A percentile compares a stretch with the other conserved stretches of the same genome.
Conservation (phyloP, 1,140 invertebrate genomes). For the Riptortus pedestris region DNA sequence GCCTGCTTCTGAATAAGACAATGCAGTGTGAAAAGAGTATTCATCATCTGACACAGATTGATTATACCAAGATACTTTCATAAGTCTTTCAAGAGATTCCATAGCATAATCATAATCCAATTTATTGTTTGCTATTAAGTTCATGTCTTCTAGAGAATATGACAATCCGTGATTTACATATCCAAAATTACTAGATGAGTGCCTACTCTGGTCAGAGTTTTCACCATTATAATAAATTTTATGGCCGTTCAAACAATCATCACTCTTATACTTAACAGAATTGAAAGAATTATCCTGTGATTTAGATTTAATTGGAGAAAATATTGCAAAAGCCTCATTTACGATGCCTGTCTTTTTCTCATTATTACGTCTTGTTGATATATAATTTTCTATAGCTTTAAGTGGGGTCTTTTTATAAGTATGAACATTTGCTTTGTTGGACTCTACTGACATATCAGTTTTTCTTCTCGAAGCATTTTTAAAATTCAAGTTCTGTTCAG, state of each 20-base stretch:
- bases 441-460: not conserved
- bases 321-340: not conserved
- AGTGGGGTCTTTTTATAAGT: not conserved
- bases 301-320: not conserved
- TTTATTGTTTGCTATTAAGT: not conserved
- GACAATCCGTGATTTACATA: slow-evolving; percentile 24
- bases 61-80: slow-evolving; percentile 10
- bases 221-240: too few relatives aligned
- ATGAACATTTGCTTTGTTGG: not conserved
- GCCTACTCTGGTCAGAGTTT: not conserved
- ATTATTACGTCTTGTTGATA: not conserved
- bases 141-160: slow-evolving; percentile 15
- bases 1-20: not conserved
- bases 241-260: not conserved
- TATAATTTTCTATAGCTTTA: not conserved
- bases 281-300: not conserved
- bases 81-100: slow-evolving; percentile 12
- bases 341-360: not conserved
- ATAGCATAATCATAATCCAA: slow-evolving; percentile 22
- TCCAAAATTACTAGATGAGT: not conserved
- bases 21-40: slow-evolving; percentile 18
- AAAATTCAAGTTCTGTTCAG: not conserved
- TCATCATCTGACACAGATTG: slow-evolving; percentile 17
- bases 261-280: not conserved
- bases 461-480: not conserved